phyloP scores from a whole-genome alignment of 2,888 invertebrate species.

The Pachycephus smyrnensis region DNA sequence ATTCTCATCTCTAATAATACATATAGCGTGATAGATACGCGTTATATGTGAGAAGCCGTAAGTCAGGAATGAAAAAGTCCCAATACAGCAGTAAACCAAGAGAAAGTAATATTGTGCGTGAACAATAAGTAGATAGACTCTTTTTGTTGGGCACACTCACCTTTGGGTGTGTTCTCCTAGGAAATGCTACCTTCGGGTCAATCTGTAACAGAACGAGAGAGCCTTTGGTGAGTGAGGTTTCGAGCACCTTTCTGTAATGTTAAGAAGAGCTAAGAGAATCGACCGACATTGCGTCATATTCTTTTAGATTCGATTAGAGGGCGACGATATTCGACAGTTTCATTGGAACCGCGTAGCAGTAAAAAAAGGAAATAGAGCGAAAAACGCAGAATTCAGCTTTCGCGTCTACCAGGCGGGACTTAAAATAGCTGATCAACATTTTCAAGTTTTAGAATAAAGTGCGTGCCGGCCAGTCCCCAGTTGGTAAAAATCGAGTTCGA shows the following conservation, averaged over 20 bases:
- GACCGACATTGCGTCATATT: not conserved
- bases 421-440: too few species aligned
- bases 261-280: not conserved
- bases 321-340: not conserved
- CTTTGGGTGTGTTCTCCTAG: conserved; percentile 98
- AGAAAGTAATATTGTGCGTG: not conserved
- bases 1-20: not conserved
- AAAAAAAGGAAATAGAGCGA: too few species aligned
- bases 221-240: not conserved
- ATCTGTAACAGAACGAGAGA: conserved; percentile 81
- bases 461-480: too few species aligned
- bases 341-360: too few species aligned
- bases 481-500: too few species aligned
- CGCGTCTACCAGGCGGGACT: too few species aligned
- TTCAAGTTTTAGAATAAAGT: too few species aligned
- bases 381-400: too few species aligned
- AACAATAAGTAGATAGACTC: not conserved
- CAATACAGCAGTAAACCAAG: not conserved
- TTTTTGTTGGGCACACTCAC: conserved; percentile 72
- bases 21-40: too few species aligned
- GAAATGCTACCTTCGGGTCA: conserved; percentile 99
- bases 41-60: not conserved
- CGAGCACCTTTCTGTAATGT: not conserved
- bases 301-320: not conserved
- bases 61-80: not conserved